A percentile compares a stretch with the other conserved stretches of the same genome.
phyloP scores from a whole-genome alignment of 1,140 invertebrate genomes.

The Brachionus koreanus region DNA sequence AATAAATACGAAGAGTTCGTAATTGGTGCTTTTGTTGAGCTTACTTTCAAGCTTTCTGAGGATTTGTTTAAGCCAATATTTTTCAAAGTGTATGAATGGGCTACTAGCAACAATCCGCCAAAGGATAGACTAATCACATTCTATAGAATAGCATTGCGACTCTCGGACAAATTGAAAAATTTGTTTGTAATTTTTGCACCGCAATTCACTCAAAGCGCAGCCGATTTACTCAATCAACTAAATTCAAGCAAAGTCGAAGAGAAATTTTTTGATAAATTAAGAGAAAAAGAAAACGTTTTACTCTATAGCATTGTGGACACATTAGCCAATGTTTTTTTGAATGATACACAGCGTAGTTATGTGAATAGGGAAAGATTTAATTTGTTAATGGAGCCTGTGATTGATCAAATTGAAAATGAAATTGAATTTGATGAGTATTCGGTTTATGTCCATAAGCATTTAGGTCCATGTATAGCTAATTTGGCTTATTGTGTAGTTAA shows the following conservation, averaged over 20 bases:
- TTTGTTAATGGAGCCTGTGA: constrained; percentile 73
- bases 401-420: constrained; percentile 80
- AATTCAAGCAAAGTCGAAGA: neutral
- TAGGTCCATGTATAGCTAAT: constrained; percentile 74
- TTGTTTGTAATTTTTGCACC: constrained; percentile 83
- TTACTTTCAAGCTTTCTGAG: constrained; percentile 82
- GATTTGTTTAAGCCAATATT: constrained; percentile 78
- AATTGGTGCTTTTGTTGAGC: constrained; percentile 68
- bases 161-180: constrained; percentile 74
- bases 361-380: constrained; percentile 78
- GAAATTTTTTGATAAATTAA: neutral
- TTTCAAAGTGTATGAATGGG: constrained; percentile 78
- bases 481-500: constrained; percentile 70
- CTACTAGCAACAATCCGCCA: constrained; percentile 60
- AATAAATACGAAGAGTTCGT: constrained; percentile 66
- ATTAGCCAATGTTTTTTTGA: constrained; percentile 59
- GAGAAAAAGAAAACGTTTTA: constrained; percentile 48
- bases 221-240: constrained; percentile 63
- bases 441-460: constrained; percentile 63
- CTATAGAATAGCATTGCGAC: constrained; percentile 60
- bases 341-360: constrained; percentile 71
- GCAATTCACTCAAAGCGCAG: constrained; percentile 74
- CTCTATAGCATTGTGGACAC: constrained; percentile 17
- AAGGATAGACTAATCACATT: constrained; percentile 71
- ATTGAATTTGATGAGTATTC: constrained; percentile 65